Evolutionary conservation across 2,797 vertebrate species (phyloP), one percentile per base, ranked within the genome.

Genomic region (Diplodus puntazzo): DNA sequence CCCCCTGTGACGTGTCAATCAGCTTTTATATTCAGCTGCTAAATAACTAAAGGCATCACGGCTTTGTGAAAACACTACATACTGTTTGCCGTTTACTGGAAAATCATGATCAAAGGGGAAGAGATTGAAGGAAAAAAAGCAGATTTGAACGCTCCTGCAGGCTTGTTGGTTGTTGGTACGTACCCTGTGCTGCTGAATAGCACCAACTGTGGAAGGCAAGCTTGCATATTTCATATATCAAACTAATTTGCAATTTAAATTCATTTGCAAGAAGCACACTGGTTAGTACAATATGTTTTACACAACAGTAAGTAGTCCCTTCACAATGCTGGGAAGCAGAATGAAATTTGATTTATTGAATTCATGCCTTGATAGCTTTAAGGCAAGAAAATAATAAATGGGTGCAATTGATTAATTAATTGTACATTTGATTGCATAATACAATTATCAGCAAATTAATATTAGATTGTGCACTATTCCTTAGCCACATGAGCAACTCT

Each of bases 171-270:
- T 82, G 75, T 68, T 66, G 69, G 78, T 66, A 54, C 25, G 21
- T 50, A 27, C 58, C 30, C 46, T 62, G 67, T 69, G 75, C 62
- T 50, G 69, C 77, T 39, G 25, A 73, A 72, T 75, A 69, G 6
- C 23, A 5, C 27, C 42, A 54, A 60, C 63, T 72, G 72, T 59
- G 63, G 76, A 52, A 82, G 42, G 57, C 23, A 42, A 67, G 76
- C 71, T 18, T 79, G 72, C 81, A 73, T 82, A 61, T 81, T 85
- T 90, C 77, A 89, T 68, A 70, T 81, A 70, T 81, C 52, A 59
- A 76, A 30, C 71, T 71, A 12, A 81, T 90, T 86, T 80, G 78
- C 69, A 83, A 72, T 86, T 84, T 52, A 73, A 77, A 79, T 88
- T 9, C 0, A 66, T 58, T 76, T 82, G 61, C 55, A 69, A 76